A percentile compares a stretch with the other conserved stretches of the same genome.
phyloP scores from a whole-genome alignment of 2,888 invertebrate genomes.

The Spatulosminthurus flaviceps region DNA sequence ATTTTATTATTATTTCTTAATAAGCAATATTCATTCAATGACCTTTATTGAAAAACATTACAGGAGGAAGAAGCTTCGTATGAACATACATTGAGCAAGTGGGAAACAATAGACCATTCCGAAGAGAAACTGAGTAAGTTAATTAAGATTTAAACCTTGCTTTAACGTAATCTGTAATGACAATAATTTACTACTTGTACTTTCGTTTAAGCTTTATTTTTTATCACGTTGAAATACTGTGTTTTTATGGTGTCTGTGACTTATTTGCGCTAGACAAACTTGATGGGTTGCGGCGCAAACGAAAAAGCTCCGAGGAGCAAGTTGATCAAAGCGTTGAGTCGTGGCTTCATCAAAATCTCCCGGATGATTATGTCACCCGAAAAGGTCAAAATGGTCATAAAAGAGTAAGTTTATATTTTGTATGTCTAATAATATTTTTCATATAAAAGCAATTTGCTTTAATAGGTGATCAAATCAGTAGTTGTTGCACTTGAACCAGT shows the following conservation, averaged over 20 bases:
- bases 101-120: slow-evolving; percentile 77
- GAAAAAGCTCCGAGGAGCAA: slow-evolving; percentile 68
- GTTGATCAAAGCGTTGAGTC: slow-evolving; percentile 80
- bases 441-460: too few relatives aligned
- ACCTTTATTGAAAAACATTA: slow-evolving; percentile 8
- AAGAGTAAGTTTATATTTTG: slow-evolving; percentile 72
- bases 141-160: too few relatives aligned
- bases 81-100: slow-evolving; percentile 73
- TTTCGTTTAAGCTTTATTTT: neutral
- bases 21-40: too few relatives aligned
- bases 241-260: too few relatives aligned
- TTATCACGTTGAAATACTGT: neutral
- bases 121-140: slow-evolving; percentile 83
- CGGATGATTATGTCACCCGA: slow-evolving; percentile 75
- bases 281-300: slow-evolving; percentile 86
- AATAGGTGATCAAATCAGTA: too few relatives aligned
- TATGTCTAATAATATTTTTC: too few relatives aligned
- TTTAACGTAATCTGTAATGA: too few relatives aligned
- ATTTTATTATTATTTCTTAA: neutral
- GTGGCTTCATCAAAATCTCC: slow-evolving; percentile 78
- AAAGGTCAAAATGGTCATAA: slow-evolving; percentile 80
- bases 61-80: slow-evolving; percentile 48
- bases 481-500: too few relatives aligned
- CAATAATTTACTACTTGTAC: neutral
- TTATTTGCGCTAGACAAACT: slow-evolving; percentile 78